Base-by-base conservation (phyloP, 1,140 invertebrate species). In the Camponotus vicinus region DNA sequence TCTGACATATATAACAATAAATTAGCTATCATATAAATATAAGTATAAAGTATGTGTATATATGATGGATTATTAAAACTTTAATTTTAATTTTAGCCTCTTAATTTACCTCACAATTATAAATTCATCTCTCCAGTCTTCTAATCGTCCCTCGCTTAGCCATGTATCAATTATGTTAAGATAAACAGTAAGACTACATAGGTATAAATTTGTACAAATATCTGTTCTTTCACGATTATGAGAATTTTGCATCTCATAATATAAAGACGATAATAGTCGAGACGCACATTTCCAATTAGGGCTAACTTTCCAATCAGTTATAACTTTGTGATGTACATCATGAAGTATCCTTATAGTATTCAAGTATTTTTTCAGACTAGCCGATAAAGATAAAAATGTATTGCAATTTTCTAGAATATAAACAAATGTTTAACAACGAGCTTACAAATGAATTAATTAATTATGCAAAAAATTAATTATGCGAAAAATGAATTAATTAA, bases 81-180 rank as follows among this genome's bases (percentile, higher is more conserved):
- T 52, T 75, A 85, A 69, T 49, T 63, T 3, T 70, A 82, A 59
- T 34, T 32, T 27, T 52, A n/a, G 6, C 2, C 11, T 34, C 40
- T 69, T 1, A 7, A 27, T 13, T 32, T 27, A 96, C 95, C 94
- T 95, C 55, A 88, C 82, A 84, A 96, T 95, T 49, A 96, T 91
- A 93, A 96, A 96, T 92, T 96, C 96, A 18, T 94, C 89, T 69
- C 94, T 94, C 91, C 94, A 95, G 89, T 96, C 96, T 86, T 95
- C 93, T 7, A 96, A 91, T 77, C 95, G 93, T 80, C 96, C 96
- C 83, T 96, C 95, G 21, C 93, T 95, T 69, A 96, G 92, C 96
- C 96, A 96, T 2, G 91, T 92, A 67, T 96, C 95, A 34, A 96
- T 95, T 61, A 96, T 95, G 73, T 95, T 95, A 27, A 96, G 91